Conservation (phyloP, 2,797 vertebrate genomes). For the Triplophysa bombifrons region DNA sequence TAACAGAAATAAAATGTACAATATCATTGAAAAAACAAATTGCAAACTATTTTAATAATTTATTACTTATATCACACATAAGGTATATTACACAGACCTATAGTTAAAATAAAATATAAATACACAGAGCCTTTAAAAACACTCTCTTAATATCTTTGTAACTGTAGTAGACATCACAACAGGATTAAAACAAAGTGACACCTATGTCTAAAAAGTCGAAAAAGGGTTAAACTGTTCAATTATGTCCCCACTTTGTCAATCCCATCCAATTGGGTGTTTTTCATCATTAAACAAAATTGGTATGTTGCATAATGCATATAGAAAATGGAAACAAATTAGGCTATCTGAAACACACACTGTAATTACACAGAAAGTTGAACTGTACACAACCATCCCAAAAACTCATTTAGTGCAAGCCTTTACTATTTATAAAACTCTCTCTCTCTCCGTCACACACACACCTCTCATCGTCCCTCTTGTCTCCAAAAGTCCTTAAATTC, state of each 20-base stretch:
- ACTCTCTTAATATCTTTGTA: too few relatives aligned
- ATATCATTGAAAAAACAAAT: background rate
- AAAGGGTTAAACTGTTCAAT: background rate
- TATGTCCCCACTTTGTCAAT: background rate
- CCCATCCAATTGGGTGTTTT: background rate
- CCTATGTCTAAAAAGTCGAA: background rate
- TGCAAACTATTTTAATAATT: background rate
- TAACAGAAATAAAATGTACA: background rate
- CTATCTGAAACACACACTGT: background rate
- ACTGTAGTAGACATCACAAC: too few relatives aligned
- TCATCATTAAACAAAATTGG: background rate
- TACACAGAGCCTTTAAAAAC: too few relatives aligned
- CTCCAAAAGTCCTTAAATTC: slow-evolving; percentile 29
- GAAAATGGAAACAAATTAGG: background rate
- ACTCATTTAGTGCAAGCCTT: background rate
- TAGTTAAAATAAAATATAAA: background rate
- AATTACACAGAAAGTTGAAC: slow-evolving; percentile 9
- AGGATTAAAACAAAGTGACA: background rate
- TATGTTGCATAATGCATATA: background rate
- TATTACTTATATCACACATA: background rate
- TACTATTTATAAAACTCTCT: background rate
- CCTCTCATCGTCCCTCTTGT: slow-evolving; percentile 15
- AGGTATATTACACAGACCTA: background rate
- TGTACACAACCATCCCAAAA: background rate
- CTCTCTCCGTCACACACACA: slow-evolving; percentile 10